Evolutionary conservation across 2,113 vertebrate species (phyloP), one percentile per base, ranked within the genome.

Genomic region (Dolichotis patagonum): DNA sequence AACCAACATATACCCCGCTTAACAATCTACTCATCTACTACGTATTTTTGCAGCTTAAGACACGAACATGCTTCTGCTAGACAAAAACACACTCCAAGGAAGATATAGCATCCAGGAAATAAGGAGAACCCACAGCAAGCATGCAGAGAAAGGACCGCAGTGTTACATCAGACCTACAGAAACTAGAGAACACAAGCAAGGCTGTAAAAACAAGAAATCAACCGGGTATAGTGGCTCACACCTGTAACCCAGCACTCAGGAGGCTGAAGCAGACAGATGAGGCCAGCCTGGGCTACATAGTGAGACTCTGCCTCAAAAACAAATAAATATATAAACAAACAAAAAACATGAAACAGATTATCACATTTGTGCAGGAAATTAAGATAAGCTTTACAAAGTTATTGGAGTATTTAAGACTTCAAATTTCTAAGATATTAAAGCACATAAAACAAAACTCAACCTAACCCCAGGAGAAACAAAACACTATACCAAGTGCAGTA

Each of bases 371-470:
- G 30, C 2, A 83, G 52, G 28, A 49, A 90, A 83, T 46, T 73
- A 92, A 10, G 67, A 28, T 56, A 16, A 17, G 56, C 13, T 89
- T 89, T 63, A 73, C 12, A 67, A 65, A 81, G 49, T 41, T 89
- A 49, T 16, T 49, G 11, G 16, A 63, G 22, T 32, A 13, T 54
- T 80, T 65, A 83, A 62, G 2, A 88, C 32, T 88, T 85, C 71
- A 92, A 85, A 22, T 43, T 86, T 46, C 86, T 93, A 71, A 92
- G 41, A 94, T 92, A 96, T 62, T 67, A 77, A 75, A 90, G 43
- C 52, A 92, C 89, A 58, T 13, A 92, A 56, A 86, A 75, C 43
- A 86, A 41, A 67, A 95, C 71, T 32, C 32, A 69, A 93, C 41
- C 26, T 30, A 83, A 60, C 10, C 56, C 35, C 28, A 89, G 20